Percentiles rank a stretch among this genome's conserved stretches.
Evolutionary conservation across 2,888 invertebrate species (phyloP).

Genomic region (Hedychridium roseum): DNA sequence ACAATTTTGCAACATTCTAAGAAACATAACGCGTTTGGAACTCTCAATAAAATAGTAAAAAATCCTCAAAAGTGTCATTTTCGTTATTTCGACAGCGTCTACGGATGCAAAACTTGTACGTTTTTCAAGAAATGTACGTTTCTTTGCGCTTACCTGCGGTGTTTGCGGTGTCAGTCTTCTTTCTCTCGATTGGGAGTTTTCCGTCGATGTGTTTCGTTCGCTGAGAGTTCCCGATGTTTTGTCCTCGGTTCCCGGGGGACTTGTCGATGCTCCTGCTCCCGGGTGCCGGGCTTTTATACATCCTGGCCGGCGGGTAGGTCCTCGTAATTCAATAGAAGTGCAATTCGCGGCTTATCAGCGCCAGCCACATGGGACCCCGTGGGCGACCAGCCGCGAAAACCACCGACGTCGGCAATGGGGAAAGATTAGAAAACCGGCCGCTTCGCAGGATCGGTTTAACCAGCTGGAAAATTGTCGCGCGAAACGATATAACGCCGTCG

Average conservation of each 20-base stretch:
- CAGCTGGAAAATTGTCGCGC: conserved; percentile 47
- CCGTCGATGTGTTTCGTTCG: too few species aligned
- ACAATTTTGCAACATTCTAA: too few species aligned
- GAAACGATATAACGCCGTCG: neutral
- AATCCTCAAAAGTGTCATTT: too few species aligned
- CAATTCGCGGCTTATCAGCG: conserved; percentile 60
- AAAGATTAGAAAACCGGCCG: conserved; percentile 44
- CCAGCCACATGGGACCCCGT: conserved; percentile 55
- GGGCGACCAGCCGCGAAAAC: conserved; percentile 40
- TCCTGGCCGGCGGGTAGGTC: conserved; percentile 10
- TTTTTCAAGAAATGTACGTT: too few species aligned
- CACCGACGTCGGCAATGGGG: conserved; percentile 33
- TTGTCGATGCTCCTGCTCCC: conserved; percentile 38
- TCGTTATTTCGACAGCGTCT: too few species aligned
- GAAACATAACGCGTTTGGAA: too few species aligned
- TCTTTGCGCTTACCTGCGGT: too few species aligned
- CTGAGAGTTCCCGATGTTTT: too few species aligned
- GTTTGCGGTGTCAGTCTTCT: too few species aligned
- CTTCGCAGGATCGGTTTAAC: conserved; percentile 37
- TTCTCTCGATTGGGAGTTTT: too few species aligned
- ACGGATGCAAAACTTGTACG: too few species aligned
- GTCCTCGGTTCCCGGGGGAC: conserved; percentile 26
- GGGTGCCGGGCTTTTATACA: conserved; percentile 50
- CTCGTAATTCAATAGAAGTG: conserved; percentile 54
- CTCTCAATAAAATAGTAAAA: too few species aligned